A percentile compares a stretch with the other conserved stretches of the same genome.
Conservation (phyloP, 1,140 invertebrate species). For the Phthorimaea operculella region DNA sequence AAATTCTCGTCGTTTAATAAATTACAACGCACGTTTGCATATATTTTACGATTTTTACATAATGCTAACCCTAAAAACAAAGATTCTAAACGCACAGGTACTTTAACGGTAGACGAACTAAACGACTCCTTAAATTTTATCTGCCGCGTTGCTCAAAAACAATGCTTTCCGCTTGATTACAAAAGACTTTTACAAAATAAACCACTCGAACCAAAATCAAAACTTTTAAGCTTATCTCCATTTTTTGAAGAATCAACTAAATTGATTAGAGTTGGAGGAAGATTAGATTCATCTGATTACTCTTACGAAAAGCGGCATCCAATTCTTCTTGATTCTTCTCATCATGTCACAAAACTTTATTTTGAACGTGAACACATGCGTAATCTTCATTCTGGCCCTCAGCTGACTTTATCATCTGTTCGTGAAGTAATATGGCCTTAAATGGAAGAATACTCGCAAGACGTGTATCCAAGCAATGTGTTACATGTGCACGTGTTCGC, state of each 20-base stretch:
- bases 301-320: not conserved
- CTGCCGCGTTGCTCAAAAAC: not conserved
- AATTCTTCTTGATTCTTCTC: not conserved
- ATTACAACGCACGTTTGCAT: constrained; percentile 1
- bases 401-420: not conserved
- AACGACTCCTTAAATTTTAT: not conserved
- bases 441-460: not conserved
- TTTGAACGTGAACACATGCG: constrained; percentile 3
- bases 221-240: not conserved
- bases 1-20: not conserved
- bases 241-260: not conserved
- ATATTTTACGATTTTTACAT: constrained; percentile 1
- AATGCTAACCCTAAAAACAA: not conserved
- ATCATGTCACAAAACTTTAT: not conserved
- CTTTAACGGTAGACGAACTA: constrained; percentile 2
- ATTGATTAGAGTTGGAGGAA: not conserved
- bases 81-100: not conserved
- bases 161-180: not conserved
- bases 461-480: not conserved
- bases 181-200: not conserved
- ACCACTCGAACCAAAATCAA: constrained; percentile 1
- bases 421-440: not conserved
- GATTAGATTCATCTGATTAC: not conserved
- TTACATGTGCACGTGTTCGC: not conserved
- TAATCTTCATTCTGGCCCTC: not conserved